phyloP scores from a whole-genome alignment of 1,140 invertebrate species.

The Popillia japonica region DNA sequence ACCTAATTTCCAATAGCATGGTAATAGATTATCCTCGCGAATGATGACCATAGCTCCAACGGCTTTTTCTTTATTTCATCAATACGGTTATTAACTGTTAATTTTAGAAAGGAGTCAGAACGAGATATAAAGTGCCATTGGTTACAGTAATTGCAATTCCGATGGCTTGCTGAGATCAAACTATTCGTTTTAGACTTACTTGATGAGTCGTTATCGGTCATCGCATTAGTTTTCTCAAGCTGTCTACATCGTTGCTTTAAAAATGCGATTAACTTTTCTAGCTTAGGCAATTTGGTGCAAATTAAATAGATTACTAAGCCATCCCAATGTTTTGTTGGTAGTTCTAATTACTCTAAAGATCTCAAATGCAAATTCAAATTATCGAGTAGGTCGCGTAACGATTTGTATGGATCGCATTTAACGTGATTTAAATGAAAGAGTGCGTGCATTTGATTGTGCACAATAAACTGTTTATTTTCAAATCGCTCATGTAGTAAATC shows the following conservation, averaged over 20 bases:
- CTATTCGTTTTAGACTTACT: neutral
- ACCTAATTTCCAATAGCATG: too few relatives aligned
- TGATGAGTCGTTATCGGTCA: neutral
- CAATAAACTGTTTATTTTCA: conserved; percentile 15
- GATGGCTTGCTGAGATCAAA: neutral
- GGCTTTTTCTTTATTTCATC: too few relatives aligned
- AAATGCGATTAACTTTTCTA: neutral
- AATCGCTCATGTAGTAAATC: neutral
- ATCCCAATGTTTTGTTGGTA: neutral
- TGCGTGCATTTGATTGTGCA: neutral
- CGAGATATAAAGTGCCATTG: neutral
- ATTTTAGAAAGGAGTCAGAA: neutral
- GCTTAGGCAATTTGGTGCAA: neutral
- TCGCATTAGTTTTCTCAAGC: neutral
- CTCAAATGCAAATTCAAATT: neutral
- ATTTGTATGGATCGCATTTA: neutral
- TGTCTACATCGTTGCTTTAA: neutral
- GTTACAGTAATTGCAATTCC: neutral
- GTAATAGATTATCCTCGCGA: too few relatives aligned
- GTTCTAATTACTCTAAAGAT: neutral
- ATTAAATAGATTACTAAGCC: neutral
- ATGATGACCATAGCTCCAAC: neutral
- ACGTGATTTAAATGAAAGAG: neutral
- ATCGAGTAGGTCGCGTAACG: too few relatives aligned
- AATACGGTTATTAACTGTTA: too few relatives aligned